Evolutionary conservation across 2,113 vertebrate genomes (phyloP).

Genomic region (Rousettus leschenaultii): DNA sequence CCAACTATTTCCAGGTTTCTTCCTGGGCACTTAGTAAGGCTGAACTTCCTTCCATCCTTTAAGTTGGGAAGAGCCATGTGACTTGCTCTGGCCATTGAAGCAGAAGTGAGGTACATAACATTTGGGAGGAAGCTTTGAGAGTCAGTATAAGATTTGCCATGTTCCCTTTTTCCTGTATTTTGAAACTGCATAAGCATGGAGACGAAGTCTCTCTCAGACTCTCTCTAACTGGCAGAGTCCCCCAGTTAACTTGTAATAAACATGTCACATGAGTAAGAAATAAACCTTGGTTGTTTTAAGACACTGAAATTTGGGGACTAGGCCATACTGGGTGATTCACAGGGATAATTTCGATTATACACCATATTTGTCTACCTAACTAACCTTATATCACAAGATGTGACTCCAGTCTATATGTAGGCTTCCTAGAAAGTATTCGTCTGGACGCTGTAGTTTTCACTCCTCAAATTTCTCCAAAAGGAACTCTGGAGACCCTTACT

Average conservation of each 20-base stretch:
- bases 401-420: neutral
- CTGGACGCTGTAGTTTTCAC: neutral
- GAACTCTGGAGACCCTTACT: neutral
- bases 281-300: neutral
- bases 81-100: neutral
- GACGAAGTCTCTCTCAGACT: neutral
- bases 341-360: neutral
- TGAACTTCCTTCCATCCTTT: neutral
- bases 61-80: neutral
- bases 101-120: neutral
- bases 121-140: neutral
- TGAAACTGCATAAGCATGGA: neutral
- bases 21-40: neutral
- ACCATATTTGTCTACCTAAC: neutral
- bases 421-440: neutral
- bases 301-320: neutral
- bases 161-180: neutral
- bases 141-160: neutral
- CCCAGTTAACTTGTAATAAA: neutral
- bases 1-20: neutral
- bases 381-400: neutral
- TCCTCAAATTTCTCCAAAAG: neutral
- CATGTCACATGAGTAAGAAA: neutral
- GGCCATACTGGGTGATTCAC: neutral
- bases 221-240: neutral